Evolutionary conservation across 2,888 invertebrate genomes (phyloP).

Genomic region (Lacanobia oleracea): DNA sequence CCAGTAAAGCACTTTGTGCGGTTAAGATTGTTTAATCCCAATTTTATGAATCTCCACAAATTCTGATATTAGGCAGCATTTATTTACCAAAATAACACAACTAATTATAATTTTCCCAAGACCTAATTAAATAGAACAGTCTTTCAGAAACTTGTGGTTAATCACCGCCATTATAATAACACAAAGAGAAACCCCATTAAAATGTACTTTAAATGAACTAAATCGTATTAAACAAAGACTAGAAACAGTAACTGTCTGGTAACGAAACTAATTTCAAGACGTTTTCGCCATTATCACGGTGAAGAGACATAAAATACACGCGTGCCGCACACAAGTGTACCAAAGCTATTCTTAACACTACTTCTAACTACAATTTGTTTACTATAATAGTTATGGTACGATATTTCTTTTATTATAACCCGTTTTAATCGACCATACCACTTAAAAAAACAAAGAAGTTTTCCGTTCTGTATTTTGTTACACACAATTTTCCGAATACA

Average conservation of each 20-base stretch:
- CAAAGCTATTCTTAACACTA: slow-evolving; percentile 44
- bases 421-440: not conserved
- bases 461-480: slow-evolving; percentile 32
- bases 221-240: slow-evolving; percentile 41
- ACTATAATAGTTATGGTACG: slow-evolving; percentile 21
- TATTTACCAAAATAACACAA: not conserved
- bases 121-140: slow-evolving; percentile 2
- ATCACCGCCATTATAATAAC: slow-evolving; percentile 26
- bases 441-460: slow-evolving; percentile 28
- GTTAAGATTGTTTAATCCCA: not conserved
- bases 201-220: slow-evolving; percentile 36
- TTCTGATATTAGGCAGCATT: not conserved
- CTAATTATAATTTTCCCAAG: not conserved
- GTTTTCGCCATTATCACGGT: slow-evolving; percentile 50
- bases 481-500: not conserved
- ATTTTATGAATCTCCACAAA: not conserved
- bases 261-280: slow-evolving; percentile 59
- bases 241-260: slow-evolving; percentile 36
- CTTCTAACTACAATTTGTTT: slow-evolving; percentile 45
- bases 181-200: slow-evolving; percentile 31
- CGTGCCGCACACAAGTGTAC: slow-evolving; percentile 54
- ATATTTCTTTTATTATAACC: slow-evolving; percentile 12
- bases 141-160: slow-evolving; percentile 15
- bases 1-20: not conserved
- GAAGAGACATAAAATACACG: slow-evolving; percentile 59